phyloP scores from a whole-genome alignment of 2,797 vertebrate species.

The Danionella dracula region DNA sequence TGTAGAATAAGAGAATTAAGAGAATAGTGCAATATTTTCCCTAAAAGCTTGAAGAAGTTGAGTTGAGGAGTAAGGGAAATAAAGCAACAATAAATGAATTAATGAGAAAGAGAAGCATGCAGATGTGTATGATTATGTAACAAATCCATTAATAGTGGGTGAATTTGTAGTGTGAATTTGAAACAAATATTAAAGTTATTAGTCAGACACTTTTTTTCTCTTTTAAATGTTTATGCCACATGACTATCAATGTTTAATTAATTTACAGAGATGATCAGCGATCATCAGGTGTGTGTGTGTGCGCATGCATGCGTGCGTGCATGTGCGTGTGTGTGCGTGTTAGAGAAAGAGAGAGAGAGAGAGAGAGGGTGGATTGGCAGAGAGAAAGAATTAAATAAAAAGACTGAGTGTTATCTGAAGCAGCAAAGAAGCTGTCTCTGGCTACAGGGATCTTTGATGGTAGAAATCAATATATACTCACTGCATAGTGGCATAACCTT shows the following conservation, averaged over 20 bases:
- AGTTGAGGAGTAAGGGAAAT: too few species aligned
- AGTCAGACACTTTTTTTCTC: neutral
- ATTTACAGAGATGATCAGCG: constrained; percentile 10
- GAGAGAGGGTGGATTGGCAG: neutral
- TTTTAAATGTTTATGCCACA: neutral
- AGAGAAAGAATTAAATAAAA: constrained; percentile 8
- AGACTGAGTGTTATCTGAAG: constrained; percentile 58
- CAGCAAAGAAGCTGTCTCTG: constrained; percentile 60
- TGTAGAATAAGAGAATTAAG: too few species aligned
- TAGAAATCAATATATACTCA: constrained; percentile 78
- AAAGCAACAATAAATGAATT: too few species aligned
- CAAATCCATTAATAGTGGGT: too few species aligned
- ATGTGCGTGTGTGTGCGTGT: constrained; percentile 10
- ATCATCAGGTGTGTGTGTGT: neutral
- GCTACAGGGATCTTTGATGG: constrained; percentile 59
- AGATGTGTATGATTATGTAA: too few species aligned
- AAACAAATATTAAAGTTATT: too few species aligned
- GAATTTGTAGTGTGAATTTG: too few species aligned
- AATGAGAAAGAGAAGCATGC: too few species aligned
- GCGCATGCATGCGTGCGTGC: neutral
- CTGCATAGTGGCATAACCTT: constrained; percentile 76
- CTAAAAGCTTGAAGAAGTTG: too few species aligned
- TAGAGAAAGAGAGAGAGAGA: neutral
- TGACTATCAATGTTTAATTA: neutral
- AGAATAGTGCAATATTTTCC: too few species aligned